A percentile compares a stretch with the other conserved stretches of the same genome.
phyloP scores from a whole-genome alignment of 2,113 vertebrate genomes.

The Carassius gibelio region DNA sequence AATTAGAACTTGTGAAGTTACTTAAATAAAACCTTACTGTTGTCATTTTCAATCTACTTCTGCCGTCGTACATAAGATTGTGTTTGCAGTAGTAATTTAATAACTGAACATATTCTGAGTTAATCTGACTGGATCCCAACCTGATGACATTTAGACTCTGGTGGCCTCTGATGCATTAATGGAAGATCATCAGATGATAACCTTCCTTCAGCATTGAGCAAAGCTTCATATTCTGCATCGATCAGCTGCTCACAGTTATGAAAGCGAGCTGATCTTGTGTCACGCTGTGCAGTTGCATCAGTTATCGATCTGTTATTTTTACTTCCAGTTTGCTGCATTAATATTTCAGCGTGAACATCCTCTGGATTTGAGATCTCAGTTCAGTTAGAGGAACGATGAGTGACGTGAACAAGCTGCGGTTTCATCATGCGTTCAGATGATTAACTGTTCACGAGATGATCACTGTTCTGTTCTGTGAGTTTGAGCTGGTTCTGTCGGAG shows the following conservation, averaged over 20 bases:
- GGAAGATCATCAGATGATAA: background rate
- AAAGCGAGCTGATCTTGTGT: background rate
- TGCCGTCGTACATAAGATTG: too few species aligned
- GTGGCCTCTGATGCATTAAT: background rate
- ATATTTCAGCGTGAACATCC: background rate
- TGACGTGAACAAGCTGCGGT: too few species aligned
- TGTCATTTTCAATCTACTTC: too few species aligned
- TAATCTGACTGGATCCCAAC: too few species aligned
- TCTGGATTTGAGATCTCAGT: background rate
- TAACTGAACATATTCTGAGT: too few species aligned
- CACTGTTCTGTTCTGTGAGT: background rate
- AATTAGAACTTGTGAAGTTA: too few species aligned
- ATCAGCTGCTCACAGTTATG: background rate
- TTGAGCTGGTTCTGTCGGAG: background rate
- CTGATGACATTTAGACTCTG: background rate
- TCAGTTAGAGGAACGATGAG: too few species aligned
- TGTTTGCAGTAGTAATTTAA: too few species aligned
- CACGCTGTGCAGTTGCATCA: background rate
- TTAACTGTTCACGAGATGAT: too few species aligned
- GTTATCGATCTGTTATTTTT: background rate
- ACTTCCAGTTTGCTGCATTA: background rate
- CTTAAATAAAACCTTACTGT: too few species aligned
- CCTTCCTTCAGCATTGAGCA: background rate
- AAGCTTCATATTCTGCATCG: background rate
- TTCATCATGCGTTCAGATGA: too few species aligned